These are phyloP conservation scores for Elysia crispata DNA, from an alignment of 2,888 invertebrate genomes.

Conservation along the genomic window DNA sequence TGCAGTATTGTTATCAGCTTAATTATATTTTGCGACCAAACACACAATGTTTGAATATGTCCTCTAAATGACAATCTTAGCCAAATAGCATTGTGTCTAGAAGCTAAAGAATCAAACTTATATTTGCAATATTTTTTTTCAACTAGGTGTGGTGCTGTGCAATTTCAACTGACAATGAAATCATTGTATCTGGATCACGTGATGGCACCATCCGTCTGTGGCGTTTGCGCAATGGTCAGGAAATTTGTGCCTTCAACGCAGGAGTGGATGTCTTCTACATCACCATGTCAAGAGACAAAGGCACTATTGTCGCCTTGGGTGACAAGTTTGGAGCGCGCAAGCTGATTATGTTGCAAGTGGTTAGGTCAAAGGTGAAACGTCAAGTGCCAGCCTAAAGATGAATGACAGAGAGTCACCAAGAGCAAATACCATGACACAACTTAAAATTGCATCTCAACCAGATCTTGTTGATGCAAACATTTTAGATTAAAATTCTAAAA, in stretches of 20 bases:
- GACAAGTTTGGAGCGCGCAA: slow-evolving; percentile 76
- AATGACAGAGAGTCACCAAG: too few relatives aligned
- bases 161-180: slow-evolving; percentile 75
- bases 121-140: not conserved
- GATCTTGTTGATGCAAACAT: too few relatives aligned
- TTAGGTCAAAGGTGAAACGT: slow-evolving; percentile 68
- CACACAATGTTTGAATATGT: too few relatives aligned
- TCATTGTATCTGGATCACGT: slow-evolving; percentile 75
- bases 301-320: slow-evolving; percentile 77
- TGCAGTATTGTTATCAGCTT: too few relatives aligned
- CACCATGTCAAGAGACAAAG: slow-evolving; percentile 76
- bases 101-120: too few relatives aligned
- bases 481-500: too few relatives aligned
- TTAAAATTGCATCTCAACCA: too few relatives aligned
- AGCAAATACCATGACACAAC: too few relatives aligned
- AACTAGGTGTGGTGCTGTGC: slow-evolving; percentile 76
- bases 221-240: slow-evolving; percentile 73
- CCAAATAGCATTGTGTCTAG: too few relatives aligned
- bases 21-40: too few relatives aligned
- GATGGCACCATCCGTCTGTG: slow-evolving; percentile 77
- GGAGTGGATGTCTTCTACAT: slow-evolving; percentile 77
- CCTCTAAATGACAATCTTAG: too few relatives aligned
- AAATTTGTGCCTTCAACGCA: slow-evolving; percentile 75
- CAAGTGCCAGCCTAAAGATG: slow-evolving; percentile 62
- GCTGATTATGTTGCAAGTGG: slow-evolving; percentile 77